Evolutionary conservation across 2,888 invertebrate species (phyloP).

Genomic region (Protonemura montana): DNA sequence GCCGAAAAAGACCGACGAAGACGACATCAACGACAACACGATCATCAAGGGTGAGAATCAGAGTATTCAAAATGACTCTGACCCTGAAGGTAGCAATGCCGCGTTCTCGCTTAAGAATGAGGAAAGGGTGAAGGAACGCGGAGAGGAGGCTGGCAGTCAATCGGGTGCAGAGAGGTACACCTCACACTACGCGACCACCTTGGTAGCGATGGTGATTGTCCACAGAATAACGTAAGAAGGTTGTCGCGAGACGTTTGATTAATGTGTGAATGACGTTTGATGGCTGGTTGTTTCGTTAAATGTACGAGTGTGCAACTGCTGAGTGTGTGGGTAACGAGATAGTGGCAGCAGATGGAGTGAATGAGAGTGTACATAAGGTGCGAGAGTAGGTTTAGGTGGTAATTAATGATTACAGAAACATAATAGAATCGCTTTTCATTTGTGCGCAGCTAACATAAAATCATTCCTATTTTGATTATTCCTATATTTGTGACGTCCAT

Average conservation of each 20-base stretch:
- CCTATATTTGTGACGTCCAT: conserved; percentile 38
- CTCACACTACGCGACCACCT: not conserved
- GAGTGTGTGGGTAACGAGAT: not conserved
- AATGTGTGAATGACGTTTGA: not conserved
- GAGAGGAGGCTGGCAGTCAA: conserved; percentile 49
- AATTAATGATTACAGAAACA: not conserved
- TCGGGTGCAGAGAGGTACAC: not conserved
- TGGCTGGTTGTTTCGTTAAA: conserved; percentile 25
- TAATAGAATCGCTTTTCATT: not conserved
- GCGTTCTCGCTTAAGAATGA: conserved; percentile 57
- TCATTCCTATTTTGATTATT: conserved; percentile 40
- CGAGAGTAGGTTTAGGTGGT: conserved; percentile 8
- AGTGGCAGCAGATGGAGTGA: not conserved
- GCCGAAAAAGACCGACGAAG: conserved; percentile 53
- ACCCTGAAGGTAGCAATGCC: conserved; percentile 53
- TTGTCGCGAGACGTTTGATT: not conserved
- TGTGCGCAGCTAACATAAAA: conserved; percentile 14
- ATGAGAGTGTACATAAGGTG: conserved; percentile 18
- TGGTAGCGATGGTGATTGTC: conserved; percentile 17
- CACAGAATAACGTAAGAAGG: conserved; percentile 37
- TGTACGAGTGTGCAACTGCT: not conserved
- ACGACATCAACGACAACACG: conserved; percentile 50
- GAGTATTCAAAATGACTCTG: conserved; percentile 57
- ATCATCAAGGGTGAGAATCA: conserved; percentile 58
- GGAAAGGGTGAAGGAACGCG: conserved; percentile 53